These are phyloP conservation scores for Dreissena rostriformis DNA, from an alignment of 1,140 invertebrate species.

Conservation along the genomic window DNA sequence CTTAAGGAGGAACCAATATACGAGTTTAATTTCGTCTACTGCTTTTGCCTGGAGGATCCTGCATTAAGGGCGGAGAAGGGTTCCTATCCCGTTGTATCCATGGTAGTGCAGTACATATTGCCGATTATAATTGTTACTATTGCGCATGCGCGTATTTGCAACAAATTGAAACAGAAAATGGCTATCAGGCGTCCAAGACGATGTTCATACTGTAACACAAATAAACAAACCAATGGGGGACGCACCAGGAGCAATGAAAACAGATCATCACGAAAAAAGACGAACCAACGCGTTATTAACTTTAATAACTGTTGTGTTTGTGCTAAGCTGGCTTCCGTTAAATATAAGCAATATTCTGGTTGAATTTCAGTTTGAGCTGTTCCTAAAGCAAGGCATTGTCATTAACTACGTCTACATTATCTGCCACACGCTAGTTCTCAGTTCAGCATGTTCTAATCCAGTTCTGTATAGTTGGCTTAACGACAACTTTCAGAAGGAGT, in stretches of 20 bases:
- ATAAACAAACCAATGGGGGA: constrained; percentile 58
- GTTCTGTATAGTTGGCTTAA: constrained; percentile 88
- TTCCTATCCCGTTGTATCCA: constrained; percentile 90
- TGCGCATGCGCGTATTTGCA: constrained; percentile 84
- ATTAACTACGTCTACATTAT: constrained; percentile 84
- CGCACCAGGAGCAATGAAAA: constrained; percentile 66
- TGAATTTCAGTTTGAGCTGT: constrained; percentile 84
- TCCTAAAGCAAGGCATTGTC: constrained; percentile 59
- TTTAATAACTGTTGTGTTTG: constrained; percentile 91
- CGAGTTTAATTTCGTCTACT: constrained; percentile 85
- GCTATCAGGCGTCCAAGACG: constrained; percentile 56
- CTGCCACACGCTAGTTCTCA: constrained; percentile 92
- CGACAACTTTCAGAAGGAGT: constrained; percentile 85
- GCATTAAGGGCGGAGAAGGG: constrained; percentile 85
- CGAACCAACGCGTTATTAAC: constrained; percentile 91
- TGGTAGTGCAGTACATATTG: constrained; percentile 91
- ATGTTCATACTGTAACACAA: not conserved
- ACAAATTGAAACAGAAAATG: constrained; percentile 83
- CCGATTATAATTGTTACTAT: constrained; percentile 91
- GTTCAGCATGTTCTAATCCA: constrained; percentile 92
- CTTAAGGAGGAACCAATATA: constrained; percentile 71
- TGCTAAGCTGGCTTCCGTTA: constrained; percentile 92
- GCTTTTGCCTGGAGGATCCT: constrained; percentile 77
- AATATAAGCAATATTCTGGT: constrained; percentile 91
- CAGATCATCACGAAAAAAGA: constrained; percentile 85